Percentiles rank a stretch among this genome's conserved stretches.
Conservation (phyloP, 2,888 invertebrate genomes). For the Neelides folsomi region DNA sequence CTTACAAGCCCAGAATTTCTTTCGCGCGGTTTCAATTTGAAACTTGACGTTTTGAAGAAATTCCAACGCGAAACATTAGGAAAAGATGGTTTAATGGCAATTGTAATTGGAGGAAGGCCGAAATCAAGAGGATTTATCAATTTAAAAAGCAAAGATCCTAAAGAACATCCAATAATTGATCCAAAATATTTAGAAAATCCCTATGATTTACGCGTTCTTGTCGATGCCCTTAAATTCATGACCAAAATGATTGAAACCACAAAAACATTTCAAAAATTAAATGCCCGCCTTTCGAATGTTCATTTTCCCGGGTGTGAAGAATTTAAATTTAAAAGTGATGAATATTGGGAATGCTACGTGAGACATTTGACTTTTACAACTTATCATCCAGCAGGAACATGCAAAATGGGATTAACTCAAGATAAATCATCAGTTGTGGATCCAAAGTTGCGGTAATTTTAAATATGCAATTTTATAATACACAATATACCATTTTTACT, state of each 20-base stretch:
- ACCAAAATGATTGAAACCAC: not conserved
- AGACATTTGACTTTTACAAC: conserved; percentile 8
- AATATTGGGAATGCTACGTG: conserved; percentile 10
- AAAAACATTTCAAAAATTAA: conserved; percentile 1
- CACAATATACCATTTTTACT: not conserved
- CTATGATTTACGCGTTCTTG: conserved; percentile 14
- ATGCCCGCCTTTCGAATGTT: not conserved
- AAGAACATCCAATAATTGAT: conserved; percentile 17
- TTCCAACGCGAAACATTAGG: conserved; percentile 9
- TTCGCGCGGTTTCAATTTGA: conserved; percentile 8
- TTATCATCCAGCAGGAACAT: conserved; percentile 9
- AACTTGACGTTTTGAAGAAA: conserved; percentile 7
- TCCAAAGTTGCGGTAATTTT: conserved; percentile 2
- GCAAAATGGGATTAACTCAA: conserved; percentile 2
- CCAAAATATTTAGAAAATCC: conserved; percentile 20
- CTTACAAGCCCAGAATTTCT: conserved; percentile 8
- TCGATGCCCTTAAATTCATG: conserved; percentile 9
- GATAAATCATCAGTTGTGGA: conserved; percentile 5
- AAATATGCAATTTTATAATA: not conserved
- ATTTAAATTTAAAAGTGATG: conserved; percentile 3
- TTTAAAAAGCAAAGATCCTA: conserved; percentile 15
- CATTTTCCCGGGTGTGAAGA: conserved; percentile 7
- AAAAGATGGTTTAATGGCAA: conserved; percentile 14
- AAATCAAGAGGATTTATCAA: conserved; percentile 16
- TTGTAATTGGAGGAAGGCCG: conserved; percentile 12